Conservation (phyloP, 2,888 invertebrate species). For the Drosophila parthenogenetica region DNA sequence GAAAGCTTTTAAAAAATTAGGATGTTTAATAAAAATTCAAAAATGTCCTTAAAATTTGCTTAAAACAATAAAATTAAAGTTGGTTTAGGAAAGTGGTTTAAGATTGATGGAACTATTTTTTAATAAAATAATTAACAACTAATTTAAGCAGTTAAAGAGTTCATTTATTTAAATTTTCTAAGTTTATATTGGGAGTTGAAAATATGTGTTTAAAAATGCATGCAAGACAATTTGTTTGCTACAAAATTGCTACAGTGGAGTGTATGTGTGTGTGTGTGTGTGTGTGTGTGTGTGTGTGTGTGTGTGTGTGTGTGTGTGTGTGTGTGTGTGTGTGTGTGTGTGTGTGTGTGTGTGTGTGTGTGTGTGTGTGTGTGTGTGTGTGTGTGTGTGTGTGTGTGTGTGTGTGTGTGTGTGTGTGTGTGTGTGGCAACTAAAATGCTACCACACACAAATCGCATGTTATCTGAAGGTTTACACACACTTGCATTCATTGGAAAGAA, state of each 20-base stretch:
- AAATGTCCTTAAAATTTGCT: too few relatives aligned
- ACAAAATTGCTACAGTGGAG: slow-evolving; percentile 5
- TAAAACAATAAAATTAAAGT: too few relatives aligned
- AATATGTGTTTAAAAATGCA: slow-evolving; percentile 1
- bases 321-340: background rate
- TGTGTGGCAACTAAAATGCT: slow-evolving; percentile 7
- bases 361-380: slow-evolving; percentile 5
- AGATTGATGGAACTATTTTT: too few relatives aligned
- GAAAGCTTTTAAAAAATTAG: too few relatives aligned
- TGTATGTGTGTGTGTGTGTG: background rate
- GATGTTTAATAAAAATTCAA: too few relatives aligned
- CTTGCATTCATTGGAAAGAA: background rate
- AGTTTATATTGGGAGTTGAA: too few relatives aligned
- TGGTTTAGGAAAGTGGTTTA: too few relatives aligned
- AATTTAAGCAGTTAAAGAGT: background rate
- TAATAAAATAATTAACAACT: too few relatives aligned
- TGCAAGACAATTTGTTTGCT: slow-evolving; percentile 35
- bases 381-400: background rate
- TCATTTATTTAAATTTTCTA: too few relatives aligned
- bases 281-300: slow-evolving; percentile 3
- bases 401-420: background rate
- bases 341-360: background rate
- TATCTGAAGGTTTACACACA: slow-evolving; percentile 38
- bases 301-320: background rate
- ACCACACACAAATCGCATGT: slow-evolving; percentile 42